A percentile compares a stretch with the other conserved stretches of the same genome.
Evolutionary conservation across 2,113 vertebrate species (phyloP).

Genomic region (Ictalurus furcatus): DNA sequence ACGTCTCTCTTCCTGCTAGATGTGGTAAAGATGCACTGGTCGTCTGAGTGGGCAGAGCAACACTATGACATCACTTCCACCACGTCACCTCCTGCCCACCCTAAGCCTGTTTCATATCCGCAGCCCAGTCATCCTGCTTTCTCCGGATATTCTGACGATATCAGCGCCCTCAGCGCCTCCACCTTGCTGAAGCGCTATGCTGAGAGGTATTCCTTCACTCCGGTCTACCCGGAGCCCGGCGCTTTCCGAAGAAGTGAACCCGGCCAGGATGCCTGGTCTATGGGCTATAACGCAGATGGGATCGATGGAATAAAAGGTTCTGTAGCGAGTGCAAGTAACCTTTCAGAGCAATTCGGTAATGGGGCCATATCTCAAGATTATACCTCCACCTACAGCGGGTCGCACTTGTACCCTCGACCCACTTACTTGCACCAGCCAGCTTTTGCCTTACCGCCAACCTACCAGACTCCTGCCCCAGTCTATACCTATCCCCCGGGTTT

Average conservation of each 20-base stretch:
- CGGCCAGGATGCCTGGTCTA: slow-evolving; percentile 79
- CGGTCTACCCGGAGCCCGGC: slow-evolving; percentile 73
- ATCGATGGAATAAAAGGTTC: slow-evolving; percentile 80
- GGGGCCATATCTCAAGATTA: slow-evolving; percentile 81
- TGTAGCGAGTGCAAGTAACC: slow-evolving; percentile 73
- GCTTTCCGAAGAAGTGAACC: slow-evolving; percentile 82
- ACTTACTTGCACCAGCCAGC: slow-evolving; percentile 79
- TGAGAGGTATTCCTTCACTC: slow-evolving; percentile 84
- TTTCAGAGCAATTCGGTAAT: slow-evolving; percentile 71
- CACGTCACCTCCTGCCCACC: slow-evolving; percentile 84
- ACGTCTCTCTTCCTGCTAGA: slow-evolving; percentile 55
- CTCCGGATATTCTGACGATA: slow-evolving; percentile 88
- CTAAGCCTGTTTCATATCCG: slow-evolving; percentile 85
- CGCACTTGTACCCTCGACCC: slow-evolving; percentile 54
- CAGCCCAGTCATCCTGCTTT: slow-evolving; percentile 79
- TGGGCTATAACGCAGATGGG: slow-evolving; percentile 75
- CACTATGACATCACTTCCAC: slow-evolving; percentile 95
- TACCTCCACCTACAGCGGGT: slow-evolving; percentile 77
- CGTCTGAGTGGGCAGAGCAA: slow-evolving; percentile 96
- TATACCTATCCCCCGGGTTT: slow-evolving; percentile 71
- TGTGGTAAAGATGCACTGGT: slow-evolving; percentile 98
- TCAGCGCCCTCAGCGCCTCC: slow-evolving; percentile 91
- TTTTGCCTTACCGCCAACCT: slow-evolving; percentile 79
- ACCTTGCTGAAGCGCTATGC: slow-evolving; percentile 94
- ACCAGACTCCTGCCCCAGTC: slow-evolving; percentile 74